A percentile compares a stretch with the other conserved stretches of the same genome.
These are phyloP conservation scores for Neodon shergylaensis DNA, from an alignment of 2,113 vertebrate species.

Conservation along the genomic window DNA sequence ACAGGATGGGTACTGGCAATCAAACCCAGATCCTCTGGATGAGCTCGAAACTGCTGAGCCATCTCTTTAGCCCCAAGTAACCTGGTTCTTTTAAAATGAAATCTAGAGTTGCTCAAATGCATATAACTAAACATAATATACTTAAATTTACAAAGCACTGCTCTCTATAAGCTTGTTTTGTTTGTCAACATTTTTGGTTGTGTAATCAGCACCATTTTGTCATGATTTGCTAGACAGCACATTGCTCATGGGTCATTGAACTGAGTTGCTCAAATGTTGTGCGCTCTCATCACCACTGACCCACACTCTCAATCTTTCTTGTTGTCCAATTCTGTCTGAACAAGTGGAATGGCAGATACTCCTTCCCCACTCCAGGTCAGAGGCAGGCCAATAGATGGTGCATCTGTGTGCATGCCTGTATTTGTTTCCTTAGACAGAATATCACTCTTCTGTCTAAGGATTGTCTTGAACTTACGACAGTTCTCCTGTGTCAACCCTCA, in stretches of 20 bases:
- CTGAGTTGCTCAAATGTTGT: background rate
- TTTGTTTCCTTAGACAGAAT: background rate
- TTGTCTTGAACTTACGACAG: too few relatives aligned
- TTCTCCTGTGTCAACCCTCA: background rate
- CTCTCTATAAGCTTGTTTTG: background rate
- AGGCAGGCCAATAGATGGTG: background rate
- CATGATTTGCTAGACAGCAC: background rate
- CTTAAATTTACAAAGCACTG: background rate
- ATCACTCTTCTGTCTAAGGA: background rate
- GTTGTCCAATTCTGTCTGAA: background rate
- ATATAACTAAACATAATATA: constrained; percentile 15
- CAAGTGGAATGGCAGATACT: background rate
- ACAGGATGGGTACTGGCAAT: background rate
- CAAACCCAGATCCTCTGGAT: background rate
- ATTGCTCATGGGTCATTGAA: background rate
- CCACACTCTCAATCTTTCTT: background rate
- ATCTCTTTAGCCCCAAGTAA: background rate
- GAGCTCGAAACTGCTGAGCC: background rate
- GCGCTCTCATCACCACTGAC: background rate
- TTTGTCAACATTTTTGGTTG: background rate
- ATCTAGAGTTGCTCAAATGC: background rate
- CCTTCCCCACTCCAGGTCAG: background rate
- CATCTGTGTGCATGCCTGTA: too few relatives aligned
- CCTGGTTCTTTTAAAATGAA: background rate
- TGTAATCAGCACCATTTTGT: background rate